Conservation (phyloP, 1,140 invertebrate species). For the Zaprionus kolodkinae region DNA sequence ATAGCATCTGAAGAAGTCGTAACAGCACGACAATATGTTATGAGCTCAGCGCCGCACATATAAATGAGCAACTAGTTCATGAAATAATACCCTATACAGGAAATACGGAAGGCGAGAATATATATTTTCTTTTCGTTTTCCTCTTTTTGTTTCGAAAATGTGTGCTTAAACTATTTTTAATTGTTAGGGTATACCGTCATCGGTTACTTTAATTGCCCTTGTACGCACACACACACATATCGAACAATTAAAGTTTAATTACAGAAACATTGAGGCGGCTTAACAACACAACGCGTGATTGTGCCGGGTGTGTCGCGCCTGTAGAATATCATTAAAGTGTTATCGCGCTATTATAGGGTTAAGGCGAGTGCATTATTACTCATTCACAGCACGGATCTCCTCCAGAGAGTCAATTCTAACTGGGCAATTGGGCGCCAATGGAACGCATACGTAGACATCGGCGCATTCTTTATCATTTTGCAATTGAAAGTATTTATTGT, state of each 20-base stretch:
- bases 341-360: constrained; percentile 19
- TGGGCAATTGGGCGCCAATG: constrained; percentile 31
- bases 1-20: constrained; percentile 3
- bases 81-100: constrained; percentile 3
- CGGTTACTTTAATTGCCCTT: background rate
- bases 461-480: constrained; percentile 6
- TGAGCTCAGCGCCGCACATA: constrained; percentile 1
- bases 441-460: background rate
- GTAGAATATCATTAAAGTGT: constrained; percentile 28
- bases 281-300: constrained; percentile 11
- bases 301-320: constrained; percentile 22
- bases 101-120: background rate
- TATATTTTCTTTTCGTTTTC: background rate
- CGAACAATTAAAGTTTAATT: constrained; percentile 35
- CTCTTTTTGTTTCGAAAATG: background rate
- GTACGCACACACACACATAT: background rate
- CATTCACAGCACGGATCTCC: constrained; percentile 24
- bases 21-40: background rate
- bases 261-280: constrained; percentile 19
- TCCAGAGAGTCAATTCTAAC: constrained; percentile 21
- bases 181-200: background rate
- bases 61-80: constrained; percentile 1
- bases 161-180: background rate
- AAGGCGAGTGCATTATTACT: constrained; percentile 28
- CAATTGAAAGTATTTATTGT: background rate